phyloP scores from a whole-genome alignment of 2,113 vertebrate genomes.

The Embiotoca jacksoni region DNA sequence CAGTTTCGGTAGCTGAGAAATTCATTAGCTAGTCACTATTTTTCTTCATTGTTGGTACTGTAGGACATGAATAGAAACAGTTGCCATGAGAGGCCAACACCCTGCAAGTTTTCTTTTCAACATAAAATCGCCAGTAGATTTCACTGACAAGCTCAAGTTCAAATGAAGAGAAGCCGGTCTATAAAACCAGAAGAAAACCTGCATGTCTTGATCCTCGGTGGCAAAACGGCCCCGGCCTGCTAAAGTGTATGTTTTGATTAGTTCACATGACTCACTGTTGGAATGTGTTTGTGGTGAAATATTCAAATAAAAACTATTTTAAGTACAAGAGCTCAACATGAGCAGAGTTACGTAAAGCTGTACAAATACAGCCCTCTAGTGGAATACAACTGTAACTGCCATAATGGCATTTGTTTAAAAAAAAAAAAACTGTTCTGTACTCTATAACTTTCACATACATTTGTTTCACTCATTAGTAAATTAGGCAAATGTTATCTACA shows the following conservation, averaged over 20 bases:
- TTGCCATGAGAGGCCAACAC: neutral
- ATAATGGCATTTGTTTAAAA: neutral
- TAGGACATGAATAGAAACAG: neutral
- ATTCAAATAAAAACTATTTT: neutral
- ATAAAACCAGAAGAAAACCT: neutral
- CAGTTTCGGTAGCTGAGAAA: no score
- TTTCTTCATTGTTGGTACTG: no score
- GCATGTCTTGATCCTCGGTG: neutral
- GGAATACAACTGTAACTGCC: slow-evolving; percentile 42
- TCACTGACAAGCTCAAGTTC: neutral
- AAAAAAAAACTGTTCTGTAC: neutral
- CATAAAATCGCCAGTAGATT: neutral
- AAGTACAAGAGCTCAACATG: neutral
- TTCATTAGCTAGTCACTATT: no score
- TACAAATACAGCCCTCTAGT: slow-evolving; percentile 70
- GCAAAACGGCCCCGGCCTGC: neutral
- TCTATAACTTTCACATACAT: neutral
- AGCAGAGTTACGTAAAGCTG: slow-evolving; percentile 7
- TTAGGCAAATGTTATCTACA: neutral
- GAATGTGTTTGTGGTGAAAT: neutral
- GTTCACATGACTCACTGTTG: neutral
- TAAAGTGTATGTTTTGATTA: neutral
- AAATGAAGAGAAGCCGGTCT: neutral
- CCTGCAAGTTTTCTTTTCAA: neutral
- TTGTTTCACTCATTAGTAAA: neutral